Evolutionary conservation across 2,888 invertebrate species (phyloP).

Genomic region (Malacosoma neustria): DNA sequence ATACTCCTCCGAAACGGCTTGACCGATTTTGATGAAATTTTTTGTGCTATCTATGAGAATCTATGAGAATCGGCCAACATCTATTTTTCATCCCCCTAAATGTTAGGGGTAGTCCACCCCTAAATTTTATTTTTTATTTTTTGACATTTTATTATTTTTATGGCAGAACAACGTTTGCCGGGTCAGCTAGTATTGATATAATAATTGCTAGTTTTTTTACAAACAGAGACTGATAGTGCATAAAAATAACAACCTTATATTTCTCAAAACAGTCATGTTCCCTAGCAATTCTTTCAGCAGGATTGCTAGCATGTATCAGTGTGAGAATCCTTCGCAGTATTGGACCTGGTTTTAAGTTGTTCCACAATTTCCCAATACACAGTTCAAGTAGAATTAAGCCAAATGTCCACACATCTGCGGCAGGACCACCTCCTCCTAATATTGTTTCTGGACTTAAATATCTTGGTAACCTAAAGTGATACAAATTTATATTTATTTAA

Average conservation of each 20-base stretch:
- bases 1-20: no score
- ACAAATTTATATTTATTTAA: background rate
- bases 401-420: slow-evolving; percentile 94
- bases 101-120: no score
- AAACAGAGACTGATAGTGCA: background rate
- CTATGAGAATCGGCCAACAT: no score
- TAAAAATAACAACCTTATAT: slow-evolving; percentile 70
- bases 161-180: no score
- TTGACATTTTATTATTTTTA: no score
- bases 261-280: slow-evolving; percentile 82
- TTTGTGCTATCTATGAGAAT: no score
- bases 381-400: slow-evolving; percentile 93
- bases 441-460: slow-evolving; percentile 90
- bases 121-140: no score
- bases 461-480: slow-evolving; percentile 79
- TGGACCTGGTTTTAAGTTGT: slow-evolving; percentile 82
- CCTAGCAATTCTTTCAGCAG: slow-evolving; percentile 81
- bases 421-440: slow-evolving; percentile 80
- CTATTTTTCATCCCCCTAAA: no score
- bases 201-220: background rate
- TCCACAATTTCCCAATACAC: slow-evolving; percentile 83
- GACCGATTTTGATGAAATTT: no score
- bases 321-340: slow-evolving; percentile 84
- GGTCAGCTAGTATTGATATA: no score
- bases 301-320: slow-evolving; percentile 72